Evolutionary conservation across 2,113 vertebrate genomes (phyloP).

Genomic region (Erythrocercus mccallii): DNA sequence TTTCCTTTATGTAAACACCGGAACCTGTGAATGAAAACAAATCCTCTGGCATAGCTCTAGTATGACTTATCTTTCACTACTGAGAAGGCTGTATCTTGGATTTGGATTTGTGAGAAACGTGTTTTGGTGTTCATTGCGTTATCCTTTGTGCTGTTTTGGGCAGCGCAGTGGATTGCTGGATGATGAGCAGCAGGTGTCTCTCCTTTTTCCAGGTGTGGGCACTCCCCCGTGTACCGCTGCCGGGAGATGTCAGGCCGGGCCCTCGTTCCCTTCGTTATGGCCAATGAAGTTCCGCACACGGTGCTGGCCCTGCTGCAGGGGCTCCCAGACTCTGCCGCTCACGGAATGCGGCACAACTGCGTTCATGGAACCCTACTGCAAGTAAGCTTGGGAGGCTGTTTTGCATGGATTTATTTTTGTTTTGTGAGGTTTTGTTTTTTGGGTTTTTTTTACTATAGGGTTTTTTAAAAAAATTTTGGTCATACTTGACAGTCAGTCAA

Average conservation of each 20-base stretch:
- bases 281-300: slow-evolving; percentile 77
- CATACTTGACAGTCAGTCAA: not conserved
- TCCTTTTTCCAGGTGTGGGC: slow-evolving; percentile 77
- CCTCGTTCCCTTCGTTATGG: slow-evolving; percentile 87
- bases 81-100: not conserved
- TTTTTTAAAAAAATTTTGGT: not conserved
- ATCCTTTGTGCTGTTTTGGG: not conserved
- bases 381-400: slow-evolving; percentile 59
- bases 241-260: slow-evolving; percentile 90
- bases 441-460: not conserved
- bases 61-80: not conserved
- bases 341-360: slow-evolving; percentile 79
- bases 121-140: not conserved
- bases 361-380: slow-evolving; percentile 90
- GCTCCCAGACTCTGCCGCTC: slow-evolving; percentile 74
- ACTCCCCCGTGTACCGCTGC: slow-evolving; percentile 84
- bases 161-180: not conserved
- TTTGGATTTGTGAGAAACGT: not conserved
- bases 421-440: not conserved
- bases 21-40: not conserved
- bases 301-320: slow-evolving; percentile 72
- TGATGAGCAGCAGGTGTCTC: not conserved
- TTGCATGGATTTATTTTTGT: rapidly evolving
- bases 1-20: not conserved
- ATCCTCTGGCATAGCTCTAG: not conserved